Conservation (phyloP, 2,888 invertebrate species). For the Tetropium fuscum region DNA sequence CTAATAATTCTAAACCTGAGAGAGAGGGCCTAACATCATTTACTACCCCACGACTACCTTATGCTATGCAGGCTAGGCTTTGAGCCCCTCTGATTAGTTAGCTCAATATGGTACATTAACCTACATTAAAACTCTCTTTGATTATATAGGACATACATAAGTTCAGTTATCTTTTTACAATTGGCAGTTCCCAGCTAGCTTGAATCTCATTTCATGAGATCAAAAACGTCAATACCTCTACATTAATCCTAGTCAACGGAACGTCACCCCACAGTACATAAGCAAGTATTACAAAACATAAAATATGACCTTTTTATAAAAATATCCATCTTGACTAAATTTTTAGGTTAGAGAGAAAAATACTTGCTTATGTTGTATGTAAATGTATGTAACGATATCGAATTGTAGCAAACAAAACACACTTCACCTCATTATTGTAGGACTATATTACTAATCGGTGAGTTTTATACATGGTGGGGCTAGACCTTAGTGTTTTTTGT, state of each 20-base stretch:
- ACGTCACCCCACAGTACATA: slow-evolving; percentile 40
- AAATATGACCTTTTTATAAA: slow-evolving; percentile 22
- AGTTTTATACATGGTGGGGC: slow-evolving; percentile 62
- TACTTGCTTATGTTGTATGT: slow-evolving; percentile 41
- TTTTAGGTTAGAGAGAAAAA: slow-evolving; percentile 8
- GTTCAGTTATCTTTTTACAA: slow-evolving; percentile 65
- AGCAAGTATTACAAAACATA: slow-evolving; percentile 31
- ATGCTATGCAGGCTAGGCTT: slow-evolving; percentile 34
- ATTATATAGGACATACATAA: slow-evolving; percentile 64
- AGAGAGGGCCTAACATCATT: slow-evolving; percentile 63
- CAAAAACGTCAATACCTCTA: slow-evolving; percentile 58
- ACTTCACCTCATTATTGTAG: slow-evolving; percentile 57
- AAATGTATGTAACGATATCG: slow-evolving; percentile 45
- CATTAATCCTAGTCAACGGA: slow-evolving; percentile 44
- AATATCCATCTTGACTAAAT: slow-evolving; percentile 23
- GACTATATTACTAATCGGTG: slow-evolving; percentile 56
- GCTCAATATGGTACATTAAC: slow-evolving; percentile 61
- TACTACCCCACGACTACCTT: slow-evolving; percentile 55
- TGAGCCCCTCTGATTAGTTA: slow-evolving; percentile 42
- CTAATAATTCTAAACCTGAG: slow-evolving; percentile 61
- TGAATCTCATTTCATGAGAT: slow-evolving; percentile 62
- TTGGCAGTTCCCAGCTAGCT: slow-evolving; percentile 68
- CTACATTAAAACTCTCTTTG: slow-evolving; percentile 60
- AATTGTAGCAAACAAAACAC: slow-evolving; percentile 56
- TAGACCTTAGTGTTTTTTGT: slow-evolving; percentile 53